A percentile compares a stretch with the other conserved stretches of the same genome.
phyloP scores from a whole-genome alignment of 2,888 invertebrate genomes.

The Lochmaea crataegi region DNA sequence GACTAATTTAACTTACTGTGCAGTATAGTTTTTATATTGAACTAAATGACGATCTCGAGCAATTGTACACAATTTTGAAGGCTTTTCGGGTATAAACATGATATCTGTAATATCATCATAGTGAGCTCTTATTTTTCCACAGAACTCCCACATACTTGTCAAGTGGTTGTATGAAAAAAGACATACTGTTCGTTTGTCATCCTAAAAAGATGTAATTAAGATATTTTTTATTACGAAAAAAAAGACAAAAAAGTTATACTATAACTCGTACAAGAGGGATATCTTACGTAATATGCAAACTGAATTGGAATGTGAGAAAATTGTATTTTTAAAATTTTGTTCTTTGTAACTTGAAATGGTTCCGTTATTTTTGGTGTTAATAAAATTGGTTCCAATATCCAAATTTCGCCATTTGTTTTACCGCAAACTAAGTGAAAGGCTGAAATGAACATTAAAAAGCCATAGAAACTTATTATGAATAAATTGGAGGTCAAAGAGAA shows the following conservation, averaged over 20 bases:
- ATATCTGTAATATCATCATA: constrained; percentile 70
- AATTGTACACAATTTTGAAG: constrained; percentile 68
- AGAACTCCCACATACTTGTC: constrained; percentile 66
- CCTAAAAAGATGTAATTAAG: constrained; percentile 61
- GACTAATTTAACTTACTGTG: constrained; percentile 30
- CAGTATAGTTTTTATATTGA: constrained; percentile 47
- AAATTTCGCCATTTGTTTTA: constrained; percentile 69
- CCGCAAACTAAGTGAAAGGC: constrained; percentile 72
- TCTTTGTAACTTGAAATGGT: constrained; percentile 66
- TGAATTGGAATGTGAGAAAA: constrained; percentile 69
- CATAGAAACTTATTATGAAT: too few relatives aligned
- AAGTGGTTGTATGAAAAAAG: constrained; percentile 66
- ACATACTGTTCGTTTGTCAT: constrained; percentile 67
- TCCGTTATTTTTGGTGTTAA: constrained; percentile 65
- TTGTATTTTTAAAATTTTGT: constrained; percentile 67
- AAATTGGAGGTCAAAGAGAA: too few relatives aligned
- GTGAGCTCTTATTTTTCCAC: constrained; percentile 74
- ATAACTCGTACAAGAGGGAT: background rate
- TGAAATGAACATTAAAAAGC: constrained; percentile 51
- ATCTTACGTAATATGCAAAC: constrained; percentile 70
- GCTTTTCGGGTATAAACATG: constrained; percentile 66
- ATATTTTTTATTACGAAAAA: background rate
- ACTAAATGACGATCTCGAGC: constrained; percentile 68
- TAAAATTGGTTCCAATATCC: constrained; percentile 72
- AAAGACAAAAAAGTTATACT: too few relatives aligned